Base-by-base conservation (phyloP, 2,113 vertebrate genomes). In the Ictidomys tridecemlineatus region DNA sequence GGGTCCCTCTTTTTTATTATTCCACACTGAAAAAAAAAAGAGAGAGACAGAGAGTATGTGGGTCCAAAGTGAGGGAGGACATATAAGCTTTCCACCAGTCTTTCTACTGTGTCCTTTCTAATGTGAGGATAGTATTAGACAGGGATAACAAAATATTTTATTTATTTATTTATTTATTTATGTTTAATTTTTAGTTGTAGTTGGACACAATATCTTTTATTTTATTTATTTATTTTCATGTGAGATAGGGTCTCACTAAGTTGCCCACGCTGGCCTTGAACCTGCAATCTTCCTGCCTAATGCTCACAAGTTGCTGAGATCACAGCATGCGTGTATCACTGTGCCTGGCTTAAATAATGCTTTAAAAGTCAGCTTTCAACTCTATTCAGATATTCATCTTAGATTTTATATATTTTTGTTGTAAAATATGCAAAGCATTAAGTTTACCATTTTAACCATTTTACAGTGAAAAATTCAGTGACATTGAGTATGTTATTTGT, bases 351-450 rank as follows among this genome's bases (percentile, higher is more conserved):
- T 63, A 63, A 63, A 90, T 51, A 85, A 22, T 37, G 3, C 85
- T 94, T 89, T 82, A 18, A 79, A 95, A 97, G 85, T 2, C 12
- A 90, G 39, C 17, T 84, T 11, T 85, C 48, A 87, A 80, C 78
- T 91, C 24, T 97, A 42, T 85, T 87, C 17, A 92, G 70, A 56
- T 77, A 92, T 53, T 82, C 7, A 56, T 53, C 70, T 83, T 45
- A 73, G 61, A 93, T 85, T 22, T 94, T 32, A 58, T n/a, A 67
- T 61, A 30, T 26, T 56, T 94, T 91, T 91, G 9, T 65, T 42
- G 22, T 67, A 89, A 91, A 85, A 96, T 56, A 30, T 13, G 94
- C 5, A 89, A 69, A 73, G 53, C 37, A 88, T 18, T 88, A 78
- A 67, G 56, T 39, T 65, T 80, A 74, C 32, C 32, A 48, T 72